These are phyloP conservation scores for Lonchura striata DNA, from an alignment of 2,113 vertebrate genomes.

Conservation along the genomic window DNA sequence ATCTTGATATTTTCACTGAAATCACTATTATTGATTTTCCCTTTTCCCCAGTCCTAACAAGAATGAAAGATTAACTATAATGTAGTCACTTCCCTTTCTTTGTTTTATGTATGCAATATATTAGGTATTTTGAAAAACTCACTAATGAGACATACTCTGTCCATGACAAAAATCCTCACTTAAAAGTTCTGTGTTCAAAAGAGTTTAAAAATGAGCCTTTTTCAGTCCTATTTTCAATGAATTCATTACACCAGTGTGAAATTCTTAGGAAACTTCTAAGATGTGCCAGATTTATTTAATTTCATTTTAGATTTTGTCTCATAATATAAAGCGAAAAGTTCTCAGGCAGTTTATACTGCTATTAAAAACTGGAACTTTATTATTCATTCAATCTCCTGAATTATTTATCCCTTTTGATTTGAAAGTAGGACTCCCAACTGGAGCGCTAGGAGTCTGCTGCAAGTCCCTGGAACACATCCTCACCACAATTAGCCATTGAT, in stretches of 20 bases:
- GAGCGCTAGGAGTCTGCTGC: constrained; percentile 17
- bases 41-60: neutral
- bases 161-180: neutral
- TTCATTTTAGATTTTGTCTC: neutral
- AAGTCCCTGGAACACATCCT: constrained; percentile 25
- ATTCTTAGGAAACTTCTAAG: neutral
- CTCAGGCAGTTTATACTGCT: neutral
- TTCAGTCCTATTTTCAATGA: neutral
- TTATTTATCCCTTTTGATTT: constrained; percentile 42
- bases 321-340: neutral
- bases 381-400: constrained; percentile 22
- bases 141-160: neutral
- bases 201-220: neutral
- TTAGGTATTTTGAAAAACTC: neutral
- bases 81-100: neutral
- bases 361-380: constrained; percentile 46
- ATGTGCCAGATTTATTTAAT: neutral
- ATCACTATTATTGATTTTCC: neutral
- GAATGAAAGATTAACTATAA: neutral
- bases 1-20: neutral
- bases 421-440: constrained; percentile 13
- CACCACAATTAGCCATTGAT: constrained; percentile 56
- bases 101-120: neutral
- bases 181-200: neutral
- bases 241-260: neutral